Evolutionary conservation across 2,797 vertebrate genomes (phyloP).

Genomic region (Hemibagrus guttatus): DNA sequence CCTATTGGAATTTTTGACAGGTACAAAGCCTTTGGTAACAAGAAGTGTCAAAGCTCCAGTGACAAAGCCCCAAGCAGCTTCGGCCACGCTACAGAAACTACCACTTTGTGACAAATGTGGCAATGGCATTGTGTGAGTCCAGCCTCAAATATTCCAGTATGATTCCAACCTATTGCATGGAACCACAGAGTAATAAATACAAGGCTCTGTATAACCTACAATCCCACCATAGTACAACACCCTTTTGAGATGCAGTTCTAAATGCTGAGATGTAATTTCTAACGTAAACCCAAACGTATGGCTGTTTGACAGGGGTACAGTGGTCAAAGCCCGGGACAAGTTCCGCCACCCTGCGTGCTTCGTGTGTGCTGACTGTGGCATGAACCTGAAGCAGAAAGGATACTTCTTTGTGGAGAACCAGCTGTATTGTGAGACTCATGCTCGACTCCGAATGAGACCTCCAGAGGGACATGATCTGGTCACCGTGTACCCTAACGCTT

Average conservation of each 20-base stretch:
- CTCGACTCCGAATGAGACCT: slow-evolving; percentile 78
- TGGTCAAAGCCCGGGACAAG: slow-evolving; percentile 87
- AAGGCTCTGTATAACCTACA: background rate
- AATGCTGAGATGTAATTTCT: background rate
- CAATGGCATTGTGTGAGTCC: slow-evolving; percentile 82
- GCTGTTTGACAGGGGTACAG: slow-evolving; percentile 73
- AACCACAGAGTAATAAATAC: background rate
- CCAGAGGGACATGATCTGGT: slow-evolving; percentile 83
- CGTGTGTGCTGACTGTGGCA: slow-evolving; percentile 81
- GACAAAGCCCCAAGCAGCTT: slow-evolving; percentile 69
- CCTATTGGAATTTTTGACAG: slow-evolving; percentile 59
- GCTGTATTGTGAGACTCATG: slow-evolving; percentile 84
- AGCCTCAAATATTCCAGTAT: slow-evolving; percentile 20
- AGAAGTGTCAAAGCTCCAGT: slow-evolving; percentile 82
- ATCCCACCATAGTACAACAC: background rate
- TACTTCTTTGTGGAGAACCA: slow-evolving; percentile 89
- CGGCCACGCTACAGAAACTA: slow-evolving; percentile 74
- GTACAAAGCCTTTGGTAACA: slow-evolving; percentile 75
- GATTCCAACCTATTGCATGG: background rate
- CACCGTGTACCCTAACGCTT: slow-evolving; percentile 81
- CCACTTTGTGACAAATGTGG: slow-evolving; percentile 84
- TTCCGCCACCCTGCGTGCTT: slow-evolving; percentile 87
- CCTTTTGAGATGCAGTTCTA: background rate
- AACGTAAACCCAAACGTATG: background rate
- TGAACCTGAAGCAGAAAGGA: slow-evolving; percentile 87